These are phyloP conservation scores for Phrynocephalus guinanensis DNA, from an alignment of 2,797 vertebrate genomes.

Conservation along the genomic window DNA sequence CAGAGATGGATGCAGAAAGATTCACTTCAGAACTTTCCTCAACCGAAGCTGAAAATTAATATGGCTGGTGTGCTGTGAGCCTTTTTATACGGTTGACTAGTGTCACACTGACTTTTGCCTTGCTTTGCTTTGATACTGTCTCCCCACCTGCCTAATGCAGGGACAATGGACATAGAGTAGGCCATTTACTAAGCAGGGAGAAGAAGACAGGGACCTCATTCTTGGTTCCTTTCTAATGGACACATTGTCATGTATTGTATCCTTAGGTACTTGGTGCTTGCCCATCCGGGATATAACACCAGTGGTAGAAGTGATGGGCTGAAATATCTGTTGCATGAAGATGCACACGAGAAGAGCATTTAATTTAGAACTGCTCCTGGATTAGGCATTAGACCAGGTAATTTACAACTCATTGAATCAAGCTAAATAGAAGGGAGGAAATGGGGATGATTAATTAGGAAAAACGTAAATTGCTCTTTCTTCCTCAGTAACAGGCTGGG, in stretches of 20 bases:
- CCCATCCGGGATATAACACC: rapidly evolving
- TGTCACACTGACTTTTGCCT: too few species aligned
- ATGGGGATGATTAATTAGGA: conserved; percentile 64
- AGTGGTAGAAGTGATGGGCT: not conserved
- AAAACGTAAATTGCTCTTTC: conserved; percentile 50
- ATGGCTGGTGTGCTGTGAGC: too few species aligned
- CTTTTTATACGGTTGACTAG: too few species aligned
- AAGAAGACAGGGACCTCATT: too few species aligned
- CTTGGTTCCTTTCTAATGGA: too few species aligned
- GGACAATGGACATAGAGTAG: too few species aligned
- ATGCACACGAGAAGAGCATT: conserved; percentile 5
- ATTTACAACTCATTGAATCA: conserved; percentile 53
- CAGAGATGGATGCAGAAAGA: too few species aligned
- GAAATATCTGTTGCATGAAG: conserved; percentile 14
- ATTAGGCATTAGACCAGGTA: conserved; percentile 56
- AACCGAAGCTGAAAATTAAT: too few species aligned
- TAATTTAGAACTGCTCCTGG: conserved; percentile 60
- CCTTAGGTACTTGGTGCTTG: not conserved
- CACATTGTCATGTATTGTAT: not conserved
- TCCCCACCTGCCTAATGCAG: too few species aligned
- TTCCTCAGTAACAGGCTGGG: conserved; percentile 29
- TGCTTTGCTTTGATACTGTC: too few species aligned
- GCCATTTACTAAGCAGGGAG: too few species aligned
- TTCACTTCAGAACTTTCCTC: too few species aligned
- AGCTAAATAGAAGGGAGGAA: conserved; percentile 52